Percentiles rank a stretch among this genome's conserved stretches.
Evolutionary conservation across 2,888 invertebrate species (phyloP).

Genomic region (Nysson spinosus): DNA sequence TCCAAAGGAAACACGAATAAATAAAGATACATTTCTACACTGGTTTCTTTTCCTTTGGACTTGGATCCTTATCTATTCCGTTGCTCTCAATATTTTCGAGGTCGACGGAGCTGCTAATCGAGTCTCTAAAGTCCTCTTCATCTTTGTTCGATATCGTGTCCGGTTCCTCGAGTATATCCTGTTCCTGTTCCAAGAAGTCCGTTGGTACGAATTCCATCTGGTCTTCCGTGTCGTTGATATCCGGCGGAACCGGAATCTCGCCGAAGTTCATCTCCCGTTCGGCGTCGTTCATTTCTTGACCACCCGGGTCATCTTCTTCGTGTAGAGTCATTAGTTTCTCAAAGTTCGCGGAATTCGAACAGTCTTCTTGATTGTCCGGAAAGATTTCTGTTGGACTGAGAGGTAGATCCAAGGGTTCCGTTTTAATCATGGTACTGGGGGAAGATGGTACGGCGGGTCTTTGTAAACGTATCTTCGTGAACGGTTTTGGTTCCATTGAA

Average conservation of each 20-base stretch:
- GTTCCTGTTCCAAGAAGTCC: slow-evolving; percentile 75
- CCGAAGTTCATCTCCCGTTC: slow-evolving; percentile 66
- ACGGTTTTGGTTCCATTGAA: slow-evolving; percentile 62
- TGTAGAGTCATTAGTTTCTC: slow-evolving; percentile 69
- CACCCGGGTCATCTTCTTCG: slow-evolving; percentile 73
- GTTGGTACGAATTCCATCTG: slow-evolving; percentile 76
- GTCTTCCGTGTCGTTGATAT: slow-evolving; percentile 70
- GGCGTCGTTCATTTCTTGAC: slow-evolving; percentile 57
- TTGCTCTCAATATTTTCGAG: slow-evolving; percentile 32
- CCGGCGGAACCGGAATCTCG: slow-evolving; percentile 63
- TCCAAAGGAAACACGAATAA: background rate
- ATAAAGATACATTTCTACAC: slow-evolving; percentile 40
- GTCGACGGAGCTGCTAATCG: slow-evolving; percentile 51
- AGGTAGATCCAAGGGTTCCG: slow-evolving; percentile 73
- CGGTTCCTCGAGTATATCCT: slow-evolving; percentile 72
- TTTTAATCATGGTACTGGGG: slow-evolving; percentile 66
- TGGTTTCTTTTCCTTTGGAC: slow-evolving; percentile 48
- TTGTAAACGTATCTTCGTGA: slow-evolving; percentile 73
- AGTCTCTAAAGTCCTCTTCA: slow-evolving; percentile 59
- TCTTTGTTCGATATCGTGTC: slow-evolving; percentile 64
- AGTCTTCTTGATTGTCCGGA: slow-evolving; percentile 66
- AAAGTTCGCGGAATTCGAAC: slow-evolving; percentile 65
- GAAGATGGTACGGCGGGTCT: slow-evolving; percentile 66
- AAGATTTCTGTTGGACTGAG: slow-evolving; percentile 72
- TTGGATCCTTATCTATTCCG: slow-evolving; percentile 41